phyloP scores from a whole-genome alignment of 1,140 invertebrate genomes.

The Chelonus insularis region DNA sequence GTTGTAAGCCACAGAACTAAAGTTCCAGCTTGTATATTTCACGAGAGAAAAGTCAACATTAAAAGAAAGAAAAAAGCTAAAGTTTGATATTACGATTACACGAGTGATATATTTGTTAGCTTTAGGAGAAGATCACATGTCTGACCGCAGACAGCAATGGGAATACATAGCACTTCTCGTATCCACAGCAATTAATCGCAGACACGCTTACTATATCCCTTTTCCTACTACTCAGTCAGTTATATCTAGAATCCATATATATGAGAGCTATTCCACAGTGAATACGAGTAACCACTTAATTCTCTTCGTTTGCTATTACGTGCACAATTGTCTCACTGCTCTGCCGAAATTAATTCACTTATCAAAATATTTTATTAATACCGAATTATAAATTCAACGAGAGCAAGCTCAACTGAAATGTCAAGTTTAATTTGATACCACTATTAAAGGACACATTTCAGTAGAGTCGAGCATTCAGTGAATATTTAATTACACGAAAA shows the following conservation, averaged over 20 bases:
- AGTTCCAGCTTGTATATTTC: too few species aligned
- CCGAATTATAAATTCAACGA: too few species aligned
- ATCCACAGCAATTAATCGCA: constrained; percentile 22
- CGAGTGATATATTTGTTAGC: neutral
- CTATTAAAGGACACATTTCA: too few species aligned
- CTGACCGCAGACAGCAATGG: neutral
- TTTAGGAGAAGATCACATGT: neutral
- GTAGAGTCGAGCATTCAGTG: too few species aligned
- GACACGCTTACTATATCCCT: constrained; percentile 1
- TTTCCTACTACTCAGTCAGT: neutral
- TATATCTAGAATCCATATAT: neutral
- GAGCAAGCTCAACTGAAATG: too few species aligned
- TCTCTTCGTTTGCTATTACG: neutral
- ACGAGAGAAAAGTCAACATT: too few species aligned
- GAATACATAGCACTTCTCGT: constrained; percentile 4
- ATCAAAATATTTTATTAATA: too few species aligned
- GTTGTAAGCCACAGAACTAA: too few species aligned
- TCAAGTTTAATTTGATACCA: too few species aligned
- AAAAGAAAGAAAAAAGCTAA: too few species aligned
- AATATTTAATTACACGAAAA: too few species aligned
- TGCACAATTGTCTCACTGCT: neutral
- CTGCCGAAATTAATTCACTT: too few species aligned
- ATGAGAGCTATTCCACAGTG: constrained; percentile 1
- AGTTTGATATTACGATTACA: neutral
- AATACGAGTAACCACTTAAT: constrained; percentile 22